These are phyloP conservation scores for Acipenser oxyrinchus DNA, from an alignment of 2,797 vertebrate species.

Conservation along the genomic window DNA sequence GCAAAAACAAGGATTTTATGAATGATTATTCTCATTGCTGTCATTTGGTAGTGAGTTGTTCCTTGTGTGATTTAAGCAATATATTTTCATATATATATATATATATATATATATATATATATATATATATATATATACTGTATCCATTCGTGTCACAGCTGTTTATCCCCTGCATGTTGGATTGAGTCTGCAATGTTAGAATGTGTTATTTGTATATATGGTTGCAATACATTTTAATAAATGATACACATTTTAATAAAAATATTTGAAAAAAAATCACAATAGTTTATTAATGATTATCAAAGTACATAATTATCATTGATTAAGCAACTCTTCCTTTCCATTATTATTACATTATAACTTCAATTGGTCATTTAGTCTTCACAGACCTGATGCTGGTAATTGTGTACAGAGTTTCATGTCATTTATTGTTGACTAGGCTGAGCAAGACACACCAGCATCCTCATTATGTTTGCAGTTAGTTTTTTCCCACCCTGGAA, in stretches of 20 bases:
- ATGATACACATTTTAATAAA: too few relatives aligned
- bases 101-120: background rate
- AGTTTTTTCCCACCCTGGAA: background rate
- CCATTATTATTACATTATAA: too few relatives aligned
- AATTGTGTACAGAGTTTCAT: too few relatives aligned
- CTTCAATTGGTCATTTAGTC: too few relatives aligned
- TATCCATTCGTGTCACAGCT: background rate
- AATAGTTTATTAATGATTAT: too few relatives aligned
- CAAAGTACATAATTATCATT: too few relatives aligned
- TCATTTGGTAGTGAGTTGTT: background rate
- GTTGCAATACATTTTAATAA: too few relatives aligned
- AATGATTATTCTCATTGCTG: background rate
- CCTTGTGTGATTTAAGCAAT: background rate
- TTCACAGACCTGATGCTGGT: too few relatives aligned
- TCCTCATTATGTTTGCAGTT: conserved; percentile 7
- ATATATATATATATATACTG: background rate
- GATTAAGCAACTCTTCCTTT: too few relatives aligned
- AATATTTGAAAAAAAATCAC: too few relatives aligned
- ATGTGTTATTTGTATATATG: too few relatives aligned
- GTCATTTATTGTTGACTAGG: background rate
- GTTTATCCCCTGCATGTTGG: background rate
- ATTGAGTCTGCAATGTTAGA: too few relatives aligned
- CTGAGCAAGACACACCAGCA: conserved; percentile 2
- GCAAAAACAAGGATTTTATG: background rate
- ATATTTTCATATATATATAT: background rate